These are phyloP conservation scores for Pocillopora damicornis DNA, from an alignment of 64 coral and sea anemone species.

Conservation along the genomic window DNA sequence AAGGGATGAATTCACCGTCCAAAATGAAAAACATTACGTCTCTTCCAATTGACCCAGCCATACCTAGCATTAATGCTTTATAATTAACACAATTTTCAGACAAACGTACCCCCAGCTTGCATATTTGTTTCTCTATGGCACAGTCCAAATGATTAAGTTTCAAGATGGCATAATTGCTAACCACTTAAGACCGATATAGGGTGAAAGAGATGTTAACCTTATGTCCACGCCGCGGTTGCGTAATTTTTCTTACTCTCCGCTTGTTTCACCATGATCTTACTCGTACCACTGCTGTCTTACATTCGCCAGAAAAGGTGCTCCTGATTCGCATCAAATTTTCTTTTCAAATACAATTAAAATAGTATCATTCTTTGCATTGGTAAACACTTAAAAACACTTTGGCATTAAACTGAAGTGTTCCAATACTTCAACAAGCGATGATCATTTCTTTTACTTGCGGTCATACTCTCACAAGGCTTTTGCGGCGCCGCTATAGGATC, in stretches of 20 bases:
- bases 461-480: background rate
- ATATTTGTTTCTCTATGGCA: background rate
- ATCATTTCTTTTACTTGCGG: background rate
- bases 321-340: background rate
- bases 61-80: background rate
- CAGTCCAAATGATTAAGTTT: background rate
- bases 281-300: too few relatives aligned
- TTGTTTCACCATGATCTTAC: too few relatives aligned
- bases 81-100: background rate
- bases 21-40: too few relatives aligned
- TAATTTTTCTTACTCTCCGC: too few relatives aligned
- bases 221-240: background rate
- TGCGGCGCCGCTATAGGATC: background rate
- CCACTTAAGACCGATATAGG: constrained; percentile 10
- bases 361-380: background rate
- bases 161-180: background rate
- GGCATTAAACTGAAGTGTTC: constrained; percentile 8
- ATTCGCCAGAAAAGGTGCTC: background rate
- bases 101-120: background rate
- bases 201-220: background rate
- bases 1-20: too few relatives aligned
- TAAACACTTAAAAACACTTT: constrained; percentile 39
- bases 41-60: background rate
- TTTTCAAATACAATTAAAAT: too few relatives aligned
- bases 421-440: constrained; percentile 13